Conservation (phyloP, 2,888 invertebrate species). For the Synergus japonicus region DNA sequence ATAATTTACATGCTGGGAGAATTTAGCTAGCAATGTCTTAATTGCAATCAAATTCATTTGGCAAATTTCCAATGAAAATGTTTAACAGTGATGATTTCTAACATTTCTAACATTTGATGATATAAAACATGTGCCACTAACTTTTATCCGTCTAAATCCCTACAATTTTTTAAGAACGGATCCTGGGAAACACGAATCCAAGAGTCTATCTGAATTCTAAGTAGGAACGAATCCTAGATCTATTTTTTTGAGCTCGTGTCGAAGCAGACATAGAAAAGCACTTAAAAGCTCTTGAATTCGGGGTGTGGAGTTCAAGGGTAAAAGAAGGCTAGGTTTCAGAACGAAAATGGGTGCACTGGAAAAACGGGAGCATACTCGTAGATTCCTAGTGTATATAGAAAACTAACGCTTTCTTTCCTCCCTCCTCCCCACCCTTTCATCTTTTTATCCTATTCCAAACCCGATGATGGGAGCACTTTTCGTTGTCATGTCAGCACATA, state of each 20-base stretch:
- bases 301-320: conserved; percentile 43
- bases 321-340: conserved; percentile 11
- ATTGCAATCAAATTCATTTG: neutral
- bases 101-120: too few species aligned
- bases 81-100: too few species aligned
- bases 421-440: conserved; percentile 27
- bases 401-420: conserved; percentile 6
- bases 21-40: neutral
- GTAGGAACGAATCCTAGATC: neutral
- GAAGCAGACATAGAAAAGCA: conserved; percentile 54
- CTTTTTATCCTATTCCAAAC: conserved; percentile 36
- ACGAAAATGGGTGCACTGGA: conserved; percentile 20
- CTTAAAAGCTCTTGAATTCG: conserved; percentile 49
- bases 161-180: neutral
- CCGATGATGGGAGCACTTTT: conserved; percentile 39
- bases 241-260: conserved; percentile 14
- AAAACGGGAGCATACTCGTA: conserved; percentile 43
- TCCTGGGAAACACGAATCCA: neutral
- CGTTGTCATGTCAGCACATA: conserved; percentile 46
- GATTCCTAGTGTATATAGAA: conserved; percentile 41
- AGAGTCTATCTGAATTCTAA: neutral
- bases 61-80: neutral
- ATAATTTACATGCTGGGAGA: conserved; percentile 11
- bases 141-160: too few species aligned
- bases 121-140: too few species aligned